Evolutionary conservation across 2,113 vertebrate species (phyloP).

Genomic region (Lamprologus ornatipinnis): DNA sequence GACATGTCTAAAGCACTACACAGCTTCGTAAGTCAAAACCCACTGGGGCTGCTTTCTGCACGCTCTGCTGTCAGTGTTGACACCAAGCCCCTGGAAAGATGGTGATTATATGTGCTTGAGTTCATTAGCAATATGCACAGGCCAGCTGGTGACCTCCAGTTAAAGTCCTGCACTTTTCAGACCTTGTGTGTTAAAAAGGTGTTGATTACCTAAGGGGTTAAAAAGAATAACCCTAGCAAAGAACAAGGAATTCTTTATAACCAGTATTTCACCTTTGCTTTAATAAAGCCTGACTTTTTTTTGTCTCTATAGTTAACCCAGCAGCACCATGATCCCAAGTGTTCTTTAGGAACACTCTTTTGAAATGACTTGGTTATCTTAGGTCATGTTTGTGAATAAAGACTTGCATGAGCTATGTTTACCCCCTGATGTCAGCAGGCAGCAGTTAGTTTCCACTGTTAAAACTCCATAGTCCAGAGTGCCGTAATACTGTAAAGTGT

Average conservation of each 20-base stretch:
- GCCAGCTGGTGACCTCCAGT: conserved; percentile 4
- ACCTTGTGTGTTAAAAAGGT: background rate
- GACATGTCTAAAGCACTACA: background rate
- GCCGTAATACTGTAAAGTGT: background rate
- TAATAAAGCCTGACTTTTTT: background rate
- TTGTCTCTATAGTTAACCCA: background rate
- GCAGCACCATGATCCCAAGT: background rate
- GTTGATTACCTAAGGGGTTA: background rate
- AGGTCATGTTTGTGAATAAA: background rate
- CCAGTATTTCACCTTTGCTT: background rate
- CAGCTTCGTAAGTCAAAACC: background rate
- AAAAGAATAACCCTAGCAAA: background rate
- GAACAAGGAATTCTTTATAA: background rate
- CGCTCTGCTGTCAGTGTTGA: background rate
- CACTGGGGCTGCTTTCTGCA: background rate
- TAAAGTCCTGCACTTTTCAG: background rate
- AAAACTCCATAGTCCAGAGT: background rate
- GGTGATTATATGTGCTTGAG: background rate
- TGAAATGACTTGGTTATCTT: background rate
- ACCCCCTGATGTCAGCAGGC: background rate
- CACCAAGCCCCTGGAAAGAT: background rate
- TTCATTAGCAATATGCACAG: background rate
- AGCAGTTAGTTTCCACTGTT: background rate
- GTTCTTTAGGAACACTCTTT: background rate
- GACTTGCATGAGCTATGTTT: background rate